These are phyloP conservation scores for Polypedilum vanderplanki DNA, from an alignment of 1,140 invertebrate genomes.

Conservation along the genomic window DNA sequence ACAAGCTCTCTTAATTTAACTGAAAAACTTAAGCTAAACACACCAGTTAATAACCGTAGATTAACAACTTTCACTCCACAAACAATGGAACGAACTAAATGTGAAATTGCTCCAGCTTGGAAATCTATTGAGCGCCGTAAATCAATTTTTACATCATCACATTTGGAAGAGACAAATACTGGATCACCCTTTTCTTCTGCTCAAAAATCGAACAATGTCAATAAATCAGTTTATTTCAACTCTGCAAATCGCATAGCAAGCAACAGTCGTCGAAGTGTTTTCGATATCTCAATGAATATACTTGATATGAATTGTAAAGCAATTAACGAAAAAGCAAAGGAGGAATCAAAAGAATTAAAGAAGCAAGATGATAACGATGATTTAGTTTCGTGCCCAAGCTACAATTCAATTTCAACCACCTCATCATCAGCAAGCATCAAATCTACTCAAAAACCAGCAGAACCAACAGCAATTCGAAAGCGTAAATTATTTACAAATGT, in stretches of 20 bases:
- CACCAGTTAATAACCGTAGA: not conserved
- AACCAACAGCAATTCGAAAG: not conserved
- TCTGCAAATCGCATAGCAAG: not conserved
- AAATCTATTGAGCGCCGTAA: not conserved
- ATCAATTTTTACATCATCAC: not conserved
- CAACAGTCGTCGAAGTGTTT: not conserved
- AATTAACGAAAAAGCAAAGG: not conserved
- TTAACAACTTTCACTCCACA: not conserved
- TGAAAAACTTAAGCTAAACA: not conserved
- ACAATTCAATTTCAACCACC: not conserved
- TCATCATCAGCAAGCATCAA: not conserved
- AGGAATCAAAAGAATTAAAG: not conserved
- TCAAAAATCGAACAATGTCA: not conserved
- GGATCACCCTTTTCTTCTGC: not conserved
- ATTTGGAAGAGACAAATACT: not conserved
- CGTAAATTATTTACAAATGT: not conserved
- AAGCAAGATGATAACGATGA: not conserved
- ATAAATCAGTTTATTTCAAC: not conserved
- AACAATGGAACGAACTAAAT: slow-evolving; percentile 2
- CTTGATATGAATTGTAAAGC: slow-evolving; percentile 2
- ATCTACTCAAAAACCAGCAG: not conserved
- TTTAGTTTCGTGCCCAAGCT: not conserved
- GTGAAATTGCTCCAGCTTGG: not conserved
- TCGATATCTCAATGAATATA: slow-evolving; percentile 19
- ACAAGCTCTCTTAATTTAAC: not conserved